Percentiles rank a stretch among this genome's conserved stretches.
Evolutionary conservation across 2,113 vertebrate genomes (phyloP).

Genomic region (Choloepus hoffmanni): DNA sequence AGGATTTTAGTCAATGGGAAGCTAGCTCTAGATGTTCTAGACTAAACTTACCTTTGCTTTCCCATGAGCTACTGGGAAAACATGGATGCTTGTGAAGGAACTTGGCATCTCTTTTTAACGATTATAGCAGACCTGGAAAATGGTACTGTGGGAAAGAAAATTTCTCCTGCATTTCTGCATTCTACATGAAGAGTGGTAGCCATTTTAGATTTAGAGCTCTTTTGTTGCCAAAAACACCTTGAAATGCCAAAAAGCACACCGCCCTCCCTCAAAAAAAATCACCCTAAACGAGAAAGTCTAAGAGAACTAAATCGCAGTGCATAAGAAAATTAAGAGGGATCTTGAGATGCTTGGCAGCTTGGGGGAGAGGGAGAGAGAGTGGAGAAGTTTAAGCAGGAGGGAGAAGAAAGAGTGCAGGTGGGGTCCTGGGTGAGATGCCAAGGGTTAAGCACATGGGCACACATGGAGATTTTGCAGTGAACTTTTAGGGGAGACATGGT

Average conservation of each 20-base stretch:
- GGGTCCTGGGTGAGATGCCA: neutral
- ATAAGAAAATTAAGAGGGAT: neutral
- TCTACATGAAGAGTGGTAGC: neutral
- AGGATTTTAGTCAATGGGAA: neutral
- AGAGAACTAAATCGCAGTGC: neutral
- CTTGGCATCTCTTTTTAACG: neutral
- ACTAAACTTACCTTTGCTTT: neutral
- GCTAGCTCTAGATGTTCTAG: neutral
- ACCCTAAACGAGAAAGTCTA: neutral
- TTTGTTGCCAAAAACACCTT: neutral
- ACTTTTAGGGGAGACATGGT: neutral
- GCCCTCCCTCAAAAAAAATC: neutral
- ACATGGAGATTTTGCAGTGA: neutral
- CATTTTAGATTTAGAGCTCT: neutral
- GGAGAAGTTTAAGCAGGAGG: no score
- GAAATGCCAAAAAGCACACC: no score
- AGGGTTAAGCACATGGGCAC: neutral
- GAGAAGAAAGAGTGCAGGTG: neutral
- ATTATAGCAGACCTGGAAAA: neutral
- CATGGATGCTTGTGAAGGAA: neutral
- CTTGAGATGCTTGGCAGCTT: neutral
- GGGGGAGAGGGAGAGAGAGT: no score
- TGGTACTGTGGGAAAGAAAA: neutral
- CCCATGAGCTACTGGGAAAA: neutral
- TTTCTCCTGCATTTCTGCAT: neutral